phyloP scores from a whole-genome alignment of 2,888 invertebrate species.

The Branchellion lobata region DNA sequence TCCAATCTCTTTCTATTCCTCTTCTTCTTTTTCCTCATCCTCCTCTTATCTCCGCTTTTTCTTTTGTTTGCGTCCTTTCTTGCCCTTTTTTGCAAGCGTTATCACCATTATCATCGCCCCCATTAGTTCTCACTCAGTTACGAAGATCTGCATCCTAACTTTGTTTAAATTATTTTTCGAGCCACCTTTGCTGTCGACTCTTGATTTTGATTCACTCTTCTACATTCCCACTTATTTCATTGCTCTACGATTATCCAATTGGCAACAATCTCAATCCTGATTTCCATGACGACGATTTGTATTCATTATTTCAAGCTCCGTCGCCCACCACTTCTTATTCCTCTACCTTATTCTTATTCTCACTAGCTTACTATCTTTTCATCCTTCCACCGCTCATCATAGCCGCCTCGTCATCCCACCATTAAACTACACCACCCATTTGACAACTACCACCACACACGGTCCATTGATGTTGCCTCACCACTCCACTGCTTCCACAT shows the following conservation, averaged over 20 bases:
- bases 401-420: too few species aligned
- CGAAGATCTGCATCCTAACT: constrained; percentile 6
- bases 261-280: constrained; percentile 4
- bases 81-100: too few species aligned
- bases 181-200: constrained; percentile 4
- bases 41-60: neutral
- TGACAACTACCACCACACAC: too few species aligned
- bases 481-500: too few species aligned
- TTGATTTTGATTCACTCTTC: neutral
- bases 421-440: too few species aligned
- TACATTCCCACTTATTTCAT: constrained; percentile 6
- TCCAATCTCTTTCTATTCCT: neutral
- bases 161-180: constrained; percentile 15
- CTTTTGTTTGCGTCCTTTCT: neutral
- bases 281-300: constrained; percentile 10
- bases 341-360: too few species aligned
- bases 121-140: neutral
- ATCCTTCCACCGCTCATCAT: too few species aligned
- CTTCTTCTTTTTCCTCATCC: neutral
- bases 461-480: too few species aligned
- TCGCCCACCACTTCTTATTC: too few species aligned
- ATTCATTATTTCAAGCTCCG: too few species aligned
- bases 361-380: too few species aligned
- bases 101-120: too few species aligned
- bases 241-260: neutral